Percentiles rank a stretch among this genome's conserved stretches.
Conservation (phyloP, 2,888 invertebrate genomes). For the Brachypterus glaber region DNA sequence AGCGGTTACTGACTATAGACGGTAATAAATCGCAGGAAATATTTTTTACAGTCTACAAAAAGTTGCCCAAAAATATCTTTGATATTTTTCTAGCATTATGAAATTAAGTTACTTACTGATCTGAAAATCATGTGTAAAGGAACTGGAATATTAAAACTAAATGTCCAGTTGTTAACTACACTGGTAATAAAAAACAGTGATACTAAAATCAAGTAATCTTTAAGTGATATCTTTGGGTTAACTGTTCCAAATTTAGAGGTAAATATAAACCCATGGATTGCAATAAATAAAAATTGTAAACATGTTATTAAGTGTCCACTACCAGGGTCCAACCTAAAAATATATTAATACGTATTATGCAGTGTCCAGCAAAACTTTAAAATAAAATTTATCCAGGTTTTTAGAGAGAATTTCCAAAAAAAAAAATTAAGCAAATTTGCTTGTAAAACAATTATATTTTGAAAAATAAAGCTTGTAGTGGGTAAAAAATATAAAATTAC, state of each 20-base stretch:
- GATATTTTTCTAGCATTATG: too few species aligned
- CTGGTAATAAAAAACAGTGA: conserved; percentile 85
- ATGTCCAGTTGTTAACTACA: conserved; percentile 89
- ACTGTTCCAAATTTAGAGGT: conserved; percentile 76
- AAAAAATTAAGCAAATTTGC: conserved; percentile 5
- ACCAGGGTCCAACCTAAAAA: conserved; percentile 76
- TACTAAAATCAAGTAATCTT: conserved; percentile 74
- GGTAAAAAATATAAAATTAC: too few species aligned
- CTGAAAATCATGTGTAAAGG: conserved; percentile 98
- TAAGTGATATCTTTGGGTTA: conserved; percentile 62
- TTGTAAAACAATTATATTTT: conserved; percentile 5
- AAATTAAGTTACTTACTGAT: conserved; percentile 76
- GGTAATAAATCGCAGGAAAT: too few species aligned
- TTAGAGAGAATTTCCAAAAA: background rate
- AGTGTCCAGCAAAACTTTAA: conserved; percentile 5
- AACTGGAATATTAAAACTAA: conserved; percentile 94
- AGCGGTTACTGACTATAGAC: too few species aligned
- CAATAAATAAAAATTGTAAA: conserved; percentile 85
- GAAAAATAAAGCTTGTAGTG: too few species aligned
- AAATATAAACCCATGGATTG: conserved; percentile 78
- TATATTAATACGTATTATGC: conserved; percentile 1
- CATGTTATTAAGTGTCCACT: conserved; percentile 94
- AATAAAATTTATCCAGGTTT: conserved; percentile 1
- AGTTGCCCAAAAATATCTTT: too few species aligned
- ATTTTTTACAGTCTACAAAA: too few species aligned